Evolutionary conservation across 2,888 invertebrate genomes (phyloP).

Genomic region (Camptogramma bilineatum): DNA sequence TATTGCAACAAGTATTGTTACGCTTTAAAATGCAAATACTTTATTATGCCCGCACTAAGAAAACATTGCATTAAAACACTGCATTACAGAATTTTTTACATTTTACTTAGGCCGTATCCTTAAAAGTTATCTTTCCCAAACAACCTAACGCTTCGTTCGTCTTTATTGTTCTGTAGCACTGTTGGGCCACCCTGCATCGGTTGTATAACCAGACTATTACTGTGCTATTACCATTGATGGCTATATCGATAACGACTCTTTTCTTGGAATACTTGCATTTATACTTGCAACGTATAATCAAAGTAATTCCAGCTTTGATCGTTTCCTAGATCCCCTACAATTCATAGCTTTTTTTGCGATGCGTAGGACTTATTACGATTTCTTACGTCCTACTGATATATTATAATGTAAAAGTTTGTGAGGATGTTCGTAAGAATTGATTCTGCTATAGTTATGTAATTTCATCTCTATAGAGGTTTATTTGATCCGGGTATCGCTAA

Average conservation of each 20-base stretch:
- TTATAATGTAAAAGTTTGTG: background rate
- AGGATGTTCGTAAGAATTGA: background rate
- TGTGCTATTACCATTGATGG: conserved; percentile 1
- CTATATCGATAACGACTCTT: conserved; percentile 27
- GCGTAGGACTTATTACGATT: background rate
- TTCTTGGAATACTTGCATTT: conserved; percentile 32
- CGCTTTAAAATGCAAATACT: too few relatives aligned
- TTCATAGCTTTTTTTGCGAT: background rate
- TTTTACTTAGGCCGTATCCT: too few relatives aligned
- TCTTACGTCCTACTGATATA: background rate
- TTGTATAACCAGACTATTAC: background rate
- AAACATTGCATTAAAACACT: too few relatives aligned
- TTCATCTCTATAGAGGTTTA: too few relatives aligned
- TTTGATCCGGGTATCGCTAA: too few relatives aligned
- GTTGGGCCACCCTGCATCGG: background rate
- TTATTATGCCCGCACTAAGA: too few relatives aligned
- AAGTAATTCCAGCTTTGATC: conserved; percentile 15
- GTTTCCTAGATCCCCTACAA: conserved; percentile 8
- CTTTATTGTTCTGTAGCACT: background rate
- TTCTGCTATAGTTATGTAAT: too few relatives aligned
- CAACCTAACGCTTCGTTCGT: background rate
- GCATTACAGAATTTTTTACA: too few relatives aligned
- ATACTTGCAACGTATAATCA: conserved; percentile 31
- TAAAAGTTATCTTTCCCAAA: too few relatives aligned
- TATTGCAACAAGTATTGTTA: too few relatives aligned